These are phyloP conservation scores for Masnerella sp. DNA, from an alignment of 2,888 invertebrate species.

Conservation along the genomic window DNA sequence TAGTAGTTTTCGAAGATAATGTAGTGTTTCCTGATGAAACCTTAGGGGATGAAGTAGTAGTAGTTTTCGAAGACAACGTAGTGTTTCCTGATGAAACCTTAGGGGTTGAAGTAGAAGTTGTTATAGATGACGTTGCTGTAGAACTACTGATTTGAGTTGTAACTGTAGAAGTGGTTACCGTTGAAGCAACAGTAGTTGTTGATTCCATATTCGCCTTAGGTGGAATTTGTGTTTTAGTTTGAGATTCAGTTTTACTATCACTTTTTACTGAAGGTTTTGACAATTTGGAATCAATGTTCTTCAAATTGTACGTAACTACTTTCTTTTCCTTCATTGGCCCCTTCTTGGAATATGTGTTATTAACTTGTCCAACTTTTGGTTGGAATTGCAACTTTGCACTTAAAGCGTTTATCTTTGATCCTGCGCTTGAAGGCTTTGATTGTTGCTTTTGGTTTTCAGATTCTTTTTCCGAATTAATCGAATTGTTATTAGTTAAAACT, in stretches of 20 bases:
- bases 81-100: slow-evolving; percentile 3
- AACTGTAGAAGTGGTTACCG: too few species aligned
- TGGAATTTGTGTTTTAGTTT: slow-evolving; percentile 9
- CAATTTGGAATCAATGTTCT: slow-evolving; percentile 64
- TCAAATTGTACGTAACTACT: slow-evolving; percentile 61
- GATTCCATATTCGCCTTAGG: slow-evolving; percentile 6
- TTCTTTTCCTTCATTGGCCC: slow-evolving; percentile 67
- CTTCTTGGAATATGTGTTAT: slow-evolving; percentile 73
- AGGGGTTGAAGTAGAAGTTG: slow-evolving; percentile 1
- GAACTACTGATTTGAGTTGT: neutral
- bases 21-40: neutral
- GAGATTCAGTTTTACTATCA: slow-evolving; percentile 31
- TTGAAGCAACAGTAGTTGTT: neutral
- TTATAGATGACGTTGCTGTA: neutral
- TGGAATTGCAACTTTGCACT: slow-evolving; percentile 75
- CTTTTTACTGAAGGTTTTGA: slow-evolving; percentile 41
- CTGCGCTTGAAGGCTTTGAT: slow-evolving; percentile 62
- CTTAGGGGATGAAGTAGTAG: slow-evolving; percentile 1
- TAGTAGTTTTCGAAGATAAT: slow-evolving; percentile 11
- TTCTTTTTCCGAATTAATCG: slow-evolving; percentile 58
- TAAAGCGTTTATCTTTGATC: slow-evolving; percentile 74
- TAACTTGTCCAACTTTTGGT: slow-evolving; percentile 73
- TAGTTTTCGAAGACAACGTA: slow-evolving; percentile 6
- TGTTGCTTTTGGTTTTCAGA: slow-evolving; percentile 58
- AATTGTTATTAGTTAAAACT: slow-evolving; percentile 54